Conservation (phyloP, 2,888 invertebrate genomes). For the Halocaridina rubra region DNA sequence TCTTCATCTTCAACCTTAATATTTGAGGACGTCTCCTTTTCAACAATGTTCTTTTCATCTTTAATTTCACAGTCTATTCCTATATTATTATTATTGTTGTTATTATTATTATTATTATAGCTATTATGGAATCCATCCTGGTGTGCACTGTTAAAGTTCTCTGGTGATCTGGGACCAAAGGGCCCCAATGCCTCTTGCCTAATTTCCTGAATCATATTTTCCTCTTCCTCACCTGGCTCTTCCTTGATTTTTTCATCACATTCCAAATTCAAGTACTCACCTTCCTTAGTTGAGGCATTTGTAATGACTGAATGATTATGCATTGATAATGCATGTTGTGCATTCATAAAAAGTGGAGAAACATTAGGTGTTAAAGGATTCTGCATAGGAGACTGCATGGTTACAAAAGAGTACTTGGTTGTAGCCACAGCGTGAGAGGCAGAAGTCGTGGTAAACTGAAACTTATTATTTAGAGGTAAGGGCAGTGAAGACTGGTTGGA, state of each 20-base stretch:
- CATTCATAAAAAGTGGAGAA: too few species aligned
- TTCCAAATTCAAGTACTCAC: neutral
- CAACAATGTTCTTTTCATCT: neutral
- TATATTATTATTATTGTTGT: neutral
- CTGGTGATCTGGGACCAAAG: neutral
- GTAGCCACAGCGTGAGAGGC: too few species aligned
- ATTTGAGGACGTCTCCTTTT: neutral
- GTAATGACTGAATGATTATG: neutral
- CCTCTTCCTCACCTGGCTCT: neutral
- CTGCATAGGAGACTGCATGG: too few species aligned
- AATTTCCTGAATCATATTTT: neutral
- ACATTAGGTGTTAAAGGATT: too few species aligned
- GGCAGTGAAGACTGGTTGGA: too few species aligned
- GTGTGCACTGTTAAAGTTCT: neutral
- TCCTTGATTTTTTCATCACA: neutral
- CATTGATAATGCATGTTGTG: neutral
- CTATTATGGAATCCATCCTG: neutral
- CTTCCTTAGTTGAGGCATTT: neutral
- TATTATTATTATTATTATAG: neutral
- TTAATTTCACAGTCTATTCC: neutral
- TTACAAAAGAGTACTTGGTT: too few species aligned
- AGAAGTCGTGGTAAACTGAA: too few species aligned
- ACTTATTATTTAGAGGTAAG: too few species aligned
- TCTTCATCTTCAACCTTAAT: neutral
- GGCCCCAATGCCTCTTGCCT: neutral